A percentile compares a stretch with the other conserved stretches of the same genome.
These are phyloP conservation scores for Lycodopsis pacificus DNA, from an alignment of 2,797 vertebrate genomes.

Conservation along the genomic window DNA sequence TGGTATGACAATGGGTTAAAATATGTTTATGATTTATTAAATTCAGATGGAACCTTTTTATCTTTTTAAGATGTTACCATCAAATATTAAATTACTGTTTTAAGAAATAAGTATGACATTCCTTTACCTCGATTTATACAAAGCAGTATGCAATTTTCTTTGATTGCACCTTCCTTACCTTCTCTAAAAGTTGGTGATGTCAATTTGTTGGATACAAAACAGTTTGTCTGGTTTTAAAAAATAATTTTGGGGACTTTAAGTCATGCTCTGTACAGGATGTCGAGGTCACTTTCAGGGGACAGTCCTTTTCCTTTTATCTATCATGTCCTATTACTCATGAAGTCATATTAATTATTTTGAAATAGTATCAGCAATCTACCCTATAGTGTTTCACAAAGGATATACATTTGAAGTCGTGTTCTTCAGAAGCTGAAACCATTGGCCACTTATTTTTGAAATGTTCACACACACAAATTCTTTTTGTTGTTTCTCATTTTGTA, in stretches of 20 bases:
- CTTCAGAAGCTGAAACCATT: too few species aligned
- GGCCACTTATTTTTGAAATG: too few species aligned
- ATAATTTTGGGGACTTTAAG: background rate
- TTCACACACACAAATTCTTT: background rate
- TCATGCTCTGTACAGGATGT: background rate
- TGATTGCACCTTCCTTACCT: background rate
- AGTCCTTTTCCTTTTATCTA: background rate
- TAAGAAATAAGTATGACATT: background rate
- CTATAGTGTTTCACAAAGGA: background rate
- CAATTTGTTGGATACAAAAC: background rate
- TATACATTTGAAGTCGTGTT: too few species aligned
- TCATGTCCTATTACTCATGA: background rate
- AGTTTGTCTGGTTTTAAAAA: background rate
- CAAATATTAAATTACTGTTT: background rate
- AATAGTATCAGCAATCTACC: background rate
- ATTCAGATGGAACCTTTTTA: background rate
- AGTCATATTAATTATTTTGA: background rate
- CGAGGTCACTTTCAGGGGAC: background rate
- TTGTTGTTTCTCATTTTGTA: background rate
- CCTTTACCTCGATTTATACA: background rate
- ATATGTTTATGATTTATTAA: background rate
- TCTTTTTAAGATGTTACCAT: background rate
- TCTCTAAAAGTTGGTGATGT: background rate
- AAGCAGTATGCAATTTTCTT: background rate
- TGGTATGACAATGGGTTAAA: background rate